Evolutionary conservation across 1,140 invertebrate genomes (phyloP).

Genomic region (Drosophila insularis): DNA sequence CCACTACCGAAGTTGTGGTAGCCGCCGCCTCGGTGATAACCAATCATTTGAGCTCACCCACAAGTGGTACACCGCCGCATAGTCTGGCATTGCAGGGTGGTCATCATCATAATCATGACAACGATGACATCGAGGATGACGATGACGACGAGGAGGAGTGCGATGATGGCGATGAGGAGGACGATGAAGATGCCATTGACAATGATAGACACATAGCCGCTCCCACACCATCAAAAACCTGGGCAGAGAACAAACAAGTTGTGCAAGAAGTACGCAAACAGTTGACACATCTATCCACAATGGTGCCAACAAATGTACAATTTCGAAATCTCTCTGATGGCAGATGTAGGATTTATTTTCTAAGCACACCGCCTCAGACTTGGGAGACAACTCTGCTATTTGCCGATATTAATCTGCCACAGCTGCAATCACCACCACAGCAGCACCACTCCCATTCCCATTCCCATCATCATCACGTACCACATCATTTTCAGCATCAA

Average conservation of each 20-base stretch:
- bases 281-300: slow-evolving; percentile 88
- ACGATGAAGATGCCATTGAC: slow-evolving; percentile 73
- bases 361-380: slow-evolving; percentile 91
- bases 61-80: slow-evolving; percentile 73
- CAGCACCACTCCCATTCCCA: background rate
- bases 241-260: slow-evolving; percentile 91
- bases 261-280: slow-evolving; percentile 92
- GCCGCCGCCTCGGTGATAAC: slow-evolving; percentile 77
- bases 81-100: slow-evolving; percentile 27
- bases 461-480: background rate
- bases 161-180: slow-evolving; percentile 49
- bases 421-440: background rate
- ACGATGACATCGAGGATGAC: slow-evolving; percentile 62
- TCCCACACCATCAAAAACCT: slow-evolving; percentile 84
- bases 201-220: slow-evolving; percentile 71
- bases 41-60: slow-evolving; percentile 77
- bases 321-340: slow-evolving; percentile 91
- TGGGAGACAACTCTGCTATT: slow-evolving; percentile 95
- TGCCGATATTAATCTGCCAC: slow-evolving; percentile 87
- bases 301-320: slow-evolving; percentile 90
- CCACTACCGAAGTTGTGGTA: slow-evolving; percentile 69
- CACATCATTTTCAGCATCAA: slow-evolving; percentile 19
- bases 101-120: slow-evolving; percentile 70
- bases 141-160: slow-evolving; percentile 53
- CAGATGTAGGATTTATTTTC: slow-evolving; percentile 93